Evolutionary conservation across 1,140 invertebrate species (phyloP).

Genomic region (Carposina sasakii): DNA sequence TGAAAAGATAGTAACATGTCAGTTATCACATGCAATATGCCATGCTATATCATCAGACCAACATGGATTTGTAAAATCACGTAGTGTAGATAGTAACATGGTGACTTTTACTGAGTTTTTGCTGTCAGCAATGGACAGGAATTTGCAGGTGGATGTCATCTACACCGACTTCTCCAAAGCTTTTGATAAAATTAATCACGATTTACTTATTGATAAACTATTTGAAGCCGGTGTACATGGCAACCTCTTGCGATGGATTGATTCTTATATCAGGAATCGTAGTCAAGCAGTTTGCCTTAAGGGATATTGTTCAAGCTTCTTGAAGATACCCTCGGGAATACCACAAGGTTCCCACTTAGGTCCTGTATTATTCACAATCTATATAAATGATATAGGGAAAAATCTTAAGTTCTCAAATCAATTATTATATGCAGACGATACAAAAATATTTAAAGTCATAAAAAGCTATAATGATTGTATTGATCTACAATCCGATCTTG

Average conservation of each 20-base stretch:
- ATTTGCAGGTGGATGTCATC: conserved; percentile 30
- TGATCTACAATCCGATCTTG: too few species aligned
- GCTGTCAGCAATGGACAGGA: conserved; percentile 17
- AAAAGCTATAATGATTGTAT: too few species aligned
- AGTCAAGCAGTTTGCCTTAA: conserved; percentile 20
- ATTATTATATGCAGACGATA: too few species aligned
- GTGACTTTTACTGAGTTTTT: conserved; percentile 22
- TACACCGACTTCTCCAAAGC: conserved; percentile 42
- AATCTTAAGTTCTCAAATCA: too few species aligned
- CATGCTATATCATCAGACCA: background rate
- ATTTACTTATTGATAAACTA: conserved; percentile 14
- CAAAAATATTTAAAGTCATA: too few species aligned
- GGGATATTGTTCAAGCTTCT: conserved; percentile 13
- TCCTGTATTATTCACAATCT: conserved; percentile 13
- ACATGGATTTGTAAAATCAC: background rate
- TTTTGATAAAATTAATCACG: conserved; percentile 36
- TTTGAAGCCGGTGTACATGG: conserved; percentile 21
- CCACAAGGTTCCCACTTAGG: conserved; percentile 17
- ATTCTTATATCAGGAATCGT: background rate
- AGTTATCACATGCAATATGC: conserved; percentile 4
- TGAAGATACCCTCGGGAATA: conserved; percentile 15
- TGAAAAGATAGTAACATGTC: conserved; percentile 23
- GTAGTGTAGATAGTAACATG: conserved; percentile 4
- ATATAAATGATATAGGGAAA: conserved; percentile 21
- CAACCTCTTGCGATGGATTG: conserved; percentile 15